These are phyloP conservation scores for Centropus unirufus DNA, from an alignment of 2,113 vertebrate species.

Conservation along the genomic window DNA sequence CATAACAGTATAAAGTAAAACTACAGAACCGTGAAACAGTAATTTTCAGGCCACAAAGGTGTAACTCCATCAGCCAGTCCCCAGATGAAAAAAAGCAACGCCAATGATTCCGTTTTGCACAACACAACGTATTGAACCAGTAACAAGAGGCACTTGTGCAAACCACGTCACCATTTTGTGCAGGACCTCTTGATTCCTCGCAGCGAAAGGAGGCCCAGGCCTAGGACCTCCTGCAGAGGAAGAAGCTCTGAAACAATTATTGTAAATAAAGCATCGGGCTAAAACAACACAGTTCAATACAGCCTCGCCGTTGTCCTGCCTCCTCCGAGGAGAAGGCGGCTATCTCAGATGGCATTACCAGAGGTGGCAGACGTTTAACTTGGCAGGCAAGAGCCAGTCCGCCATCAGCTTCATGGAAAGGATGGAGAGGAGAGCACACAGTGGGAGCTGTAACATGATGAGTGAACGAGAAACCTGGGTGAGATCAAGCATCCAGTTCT, in stretches of 20 bases:
- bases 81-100: background rate
- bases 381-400: background rate
- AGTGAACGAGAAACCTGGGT: conserved; percentile 37
- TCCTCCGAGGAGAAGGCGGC: background rate
- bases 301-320: background rate
- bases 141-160: background rate
- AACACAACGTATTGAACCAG: background rate
- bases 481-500: conserved; percentile 1
- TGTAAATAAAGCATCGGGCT: background rate
- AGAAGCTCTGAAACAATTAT: background rate
- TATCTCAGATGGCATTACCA: background rate
- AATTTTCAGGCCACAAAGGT: background rate
- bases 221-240: background rate
- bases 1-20: background rate
- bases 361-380: background rate
- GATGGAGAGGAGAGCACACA: background rate
- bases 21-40: background rate
- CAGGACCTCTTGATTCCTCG: background rate
- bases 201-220: background rate
- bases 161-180: background rate
- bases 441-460: conserved; percentile 1
- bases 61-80: background rate
- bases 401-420: background rate
- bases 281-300: background rate
- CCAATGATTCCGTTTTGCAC: fast-evolving